phyloP scores from a whole-genome alignment of 2,113 vertebrate genomes.

The Oriolus oriolus region DNA sequence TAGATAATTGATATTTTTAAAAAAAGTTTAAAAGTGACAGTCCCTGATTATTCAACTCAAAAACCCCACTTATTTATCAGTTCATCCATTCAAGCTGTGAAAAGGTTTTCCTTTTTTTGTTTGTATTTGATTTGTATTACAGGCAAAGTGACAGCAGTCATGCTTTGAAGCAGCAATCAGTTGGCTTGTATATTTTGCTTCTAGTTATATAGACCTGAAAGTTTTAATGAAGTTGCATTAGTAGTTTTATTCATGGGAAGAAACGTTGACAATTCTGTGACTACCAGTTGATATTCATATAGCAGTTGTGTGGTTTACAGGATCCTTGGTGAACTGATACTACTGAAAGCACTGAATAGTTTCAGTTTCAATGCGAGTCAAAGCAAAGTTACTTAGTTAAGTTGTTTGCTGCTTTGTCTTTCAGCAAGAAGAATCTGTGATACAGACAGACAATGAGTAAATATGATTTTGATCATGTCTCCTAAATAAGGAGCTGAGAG shows the following conservation, averaged over 20 bases:
- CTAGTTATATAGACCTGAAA: not conserved
- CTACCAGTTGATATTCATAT: not conserved
- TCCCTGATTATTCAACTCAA: not conserved
- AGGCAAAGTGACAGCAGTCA: not conserved
- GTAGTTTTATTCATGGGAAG: not conserved
- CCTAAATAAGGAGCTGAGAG: not conserved
- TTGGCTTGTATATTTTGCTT: not conserved
- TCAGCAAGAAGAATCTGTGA: not conserved
- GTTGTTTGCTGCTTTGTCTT: not conserved
- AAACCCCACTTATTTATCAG: accelerated
- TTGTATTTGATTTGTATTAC: not conserved
- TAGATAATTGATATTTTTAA: not conserved
- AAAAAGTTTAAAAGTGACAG: not conserved
- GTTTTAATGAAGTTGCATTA: not conserved
- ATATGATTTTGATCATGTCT: accelerated
- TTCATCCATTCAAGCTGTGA: not conserved
- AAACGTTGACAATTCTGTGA: not conserved
- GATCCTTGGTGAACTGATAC: not conserved
- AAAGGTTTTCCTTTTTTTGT: not conserved
- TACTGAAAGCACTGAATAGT: accelerated
- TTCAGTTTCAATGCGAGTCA: not conserved
- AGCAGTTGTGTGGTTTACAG: not conserved
- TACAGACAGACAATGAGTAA: not conserved
- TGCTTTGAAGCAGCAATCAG: not conserved
- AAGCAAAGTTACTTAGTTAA: not conserved